These are phyloP conservation scores for Amazonetta brasiliensis DNA, from an alignment of 2,797 vertebrate genomes.

Conservation along the genomic window DNA sequence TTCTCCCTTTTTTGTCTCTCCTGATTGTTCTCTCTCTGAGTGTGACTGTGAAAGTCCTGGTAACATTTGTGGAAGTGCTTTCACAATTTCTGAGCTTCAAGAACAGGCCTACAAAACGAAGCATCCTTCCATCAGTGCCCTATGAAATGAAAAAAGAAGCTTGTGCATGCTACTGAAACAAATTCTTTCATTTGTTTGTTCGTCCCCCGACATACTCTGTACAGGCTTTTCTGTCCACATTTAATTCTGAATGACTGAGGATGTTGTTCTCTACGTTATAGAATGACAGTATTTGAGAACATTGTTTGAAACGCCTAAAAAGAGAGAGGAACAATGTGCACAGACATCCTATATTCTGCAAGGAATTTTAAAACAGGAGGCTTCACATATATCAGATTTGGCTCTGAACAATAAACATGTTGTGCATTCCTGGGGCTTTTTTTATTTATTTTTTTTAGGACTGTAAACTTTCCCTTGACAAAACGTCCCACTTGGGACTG, in stretches of 20 bases:
- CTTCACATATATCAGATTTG: background rate
- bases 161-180: background rate
- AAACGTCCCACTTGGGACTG: background rate
- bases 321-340: fast-evolving
- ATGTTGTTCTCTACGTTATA: background rate
- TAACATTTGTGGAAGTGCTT: background rate
- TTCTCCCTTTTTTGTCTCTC: fast-evolving
- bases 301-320: background rate
- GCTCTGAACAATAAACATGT: background rate
- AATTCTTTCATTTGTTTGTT: background rate
- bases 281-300: background rate
- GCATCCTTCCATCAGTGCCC: background rate
- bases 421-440: background rate
- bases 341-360: background rate
- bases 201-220: background rate
- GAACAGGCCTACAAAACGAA: background rate
- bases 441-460: background rate
- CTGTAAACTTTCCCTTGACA: background rate
- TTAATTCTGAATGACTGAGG: background rate
- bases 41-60: background rate
- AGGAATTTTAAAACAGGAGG: background rate
- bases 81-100: background rate
- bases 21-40: background rate
- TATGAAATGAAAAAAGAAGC: background rate
- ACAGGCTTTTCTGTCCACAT: background rate